A percentile compares a stretch with the other conserved stretches of the same genome.
Evolutionary conservation across 2,113 vertebrate species (phyloP).

Genomic region (Haliaeetus leucogaster): DNA sequence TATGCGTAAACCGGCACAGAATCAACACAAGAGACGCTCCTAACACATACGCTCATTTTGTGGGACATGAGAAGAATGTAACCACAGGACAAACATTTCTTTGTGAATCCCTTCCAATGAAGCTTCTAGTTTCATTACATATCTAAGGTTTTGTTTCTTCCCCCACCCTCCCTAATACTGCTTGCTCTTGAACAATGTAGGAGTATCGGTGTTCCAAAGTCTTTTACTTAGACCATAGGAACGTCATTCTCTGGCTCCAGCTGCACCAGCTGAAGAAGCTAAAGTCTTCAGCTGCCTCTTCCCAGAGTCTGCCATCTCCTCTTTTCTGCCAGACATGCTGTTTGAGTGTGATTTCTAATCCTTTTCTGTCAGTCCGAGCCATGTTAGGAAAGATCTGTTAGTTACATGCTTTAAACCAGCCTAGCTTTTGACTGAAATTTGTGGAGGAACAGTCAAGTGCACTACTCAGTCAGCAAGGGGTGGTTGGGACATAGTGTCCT

Average conservation of each 20-base stretch:
- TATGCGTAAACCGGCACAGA: background rate
- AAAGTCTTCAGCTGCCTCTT: background rate
- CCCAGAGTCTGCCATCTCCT: background rate
- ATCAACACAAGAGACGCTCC: background rate
- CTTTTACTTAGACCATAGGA: background rate
- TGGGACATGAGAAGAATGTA: background rate
- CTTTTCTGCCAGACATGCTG: background rate
- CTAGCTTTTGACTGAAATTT: background rate
- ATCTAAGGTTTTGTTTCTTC: background rate
- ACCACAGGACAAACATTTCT: background rate
- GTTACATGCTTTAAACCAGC: background rate
- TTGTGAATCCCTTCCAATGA: background rate
- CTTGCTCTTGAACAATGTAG: background rate
- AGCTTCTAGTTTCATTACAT: background rate
- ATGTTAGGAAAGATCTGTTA: background rate
- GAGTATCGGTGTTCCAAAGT: background rate
- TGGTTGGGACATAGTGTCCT: background rate
- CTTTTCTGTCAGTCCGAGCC: background rate
- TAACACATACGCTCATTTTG: background rate
- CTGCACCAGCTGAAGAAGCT: background rate
- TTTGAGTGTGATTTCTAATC: background rate
- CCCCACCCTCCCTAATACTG: rapidly evolving
- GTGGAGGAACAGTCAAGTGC: background rate
- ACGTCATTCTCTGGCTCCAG: background rate
- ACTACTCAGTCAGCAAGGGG: background rate